phyloP scores from a whole-genome alignment of 2,797 vertebrate species.

The Heliangelus exortis region DNA sequence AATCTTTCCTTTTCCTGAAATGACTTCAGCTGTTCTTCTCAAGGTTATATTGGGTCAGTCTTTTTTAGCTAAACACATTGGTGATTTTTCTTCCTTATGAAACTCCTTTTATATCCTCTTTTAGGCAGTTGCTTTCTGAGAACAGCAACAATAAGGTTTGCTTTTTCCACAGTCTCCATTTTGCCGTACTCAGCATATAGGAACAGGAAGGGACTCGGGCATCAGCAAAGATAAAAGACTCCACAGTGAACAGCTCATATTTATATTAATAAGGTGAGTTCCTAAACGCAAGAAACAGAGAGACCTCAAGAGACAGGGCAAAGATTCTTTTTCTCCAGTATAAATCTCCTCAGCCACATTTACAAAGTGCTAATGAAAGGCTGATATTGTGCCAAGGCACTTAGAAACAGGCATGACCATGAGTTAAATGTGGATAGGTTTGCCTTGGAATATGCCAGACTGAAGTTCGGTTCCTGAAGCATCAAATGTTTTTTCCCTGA shows the following conservation, averaged over 20 bases:
- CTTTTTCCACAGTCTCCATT: conserved; percentile 35
- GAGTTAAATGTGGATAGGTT: not conserved
- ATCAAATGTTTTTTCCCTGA: not conserved
- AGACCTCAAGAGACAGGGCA: not conserved
- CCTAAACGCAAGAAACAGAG: conserved; percentile 31
- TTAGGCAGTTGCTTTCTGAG: conserved; percentile 52
- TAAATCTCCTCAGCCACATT: conserved; percentile 12
- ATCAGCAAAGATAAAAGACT: conserved; percentile 27
- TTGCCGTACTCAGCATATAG: conserved; percentile 66
- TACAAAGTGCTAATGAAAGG: conserved; percentile 44
- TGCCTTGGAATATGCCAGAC: conserved; percentile 2
- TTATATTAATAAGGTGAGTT: conserved; percentile 34
- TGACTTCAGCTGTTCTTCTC: conserved; percentile 22
- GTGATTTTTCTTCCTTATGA: conserved; percentile 66
- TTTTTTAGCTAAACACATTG: conserved; percentile 41
- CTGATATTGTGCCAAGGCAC: not conserved
- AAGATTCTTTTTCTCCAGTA: conserved; percentile 9
- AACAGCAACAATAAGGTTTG: conserved; percentile 9
- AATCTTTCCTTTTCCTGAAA: conserved; percentile 39
- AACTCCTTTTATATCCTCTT: conserved; percentile 67
- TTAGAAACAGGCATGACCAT: not conserved
- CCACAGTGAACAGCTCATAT: conserved; percentile 13
- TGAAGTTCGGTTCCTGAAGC: not conserved
- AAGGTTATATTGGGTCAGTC: conserved; percentile 50
- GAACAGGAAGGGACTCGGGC: conserved; percentile 60